A percentile compares a stretch with the other conserved stretches of the same genome.
These are phyloP conservation scores for Neoarius graeffei DNA, from an alignment of 2,113 vertebrate genomes.

Conservation along the genomic window DNA sequence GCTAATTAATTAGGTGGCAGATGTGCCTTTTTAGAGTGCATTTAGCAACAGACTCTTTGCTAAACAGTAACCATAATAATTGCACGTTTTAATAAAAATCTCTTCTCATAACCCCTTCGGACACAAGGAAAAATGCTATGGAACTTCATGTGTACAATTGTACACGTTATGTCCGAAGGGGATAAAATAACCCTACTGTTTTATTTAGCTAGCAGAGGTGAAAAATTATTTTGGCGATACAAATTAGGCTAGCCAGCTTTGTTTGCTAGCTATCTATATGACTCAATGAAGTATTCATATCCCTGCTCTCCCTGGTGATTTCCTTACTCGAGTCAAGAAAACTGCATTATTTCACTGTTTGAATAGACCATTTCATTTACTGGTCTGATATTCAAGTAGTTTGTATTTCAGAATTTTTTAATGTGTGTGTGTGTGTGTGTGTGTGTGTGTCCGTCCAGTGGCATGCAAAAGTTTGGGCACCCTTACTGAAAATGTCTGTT, in stretches of 20 bases:
- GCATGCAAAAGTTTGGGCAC: no score
- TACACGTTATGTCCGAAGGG: no score
- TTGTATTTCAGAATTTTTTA: background rate
- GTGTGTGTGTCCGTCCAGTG: no score
- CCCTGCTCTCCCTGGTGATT: background rate
- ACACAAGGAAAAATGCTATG: no score
- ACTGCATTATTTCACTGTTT: background rate
- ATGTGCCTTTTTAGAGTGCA: background rate
- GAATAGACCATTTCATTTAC: background rate
- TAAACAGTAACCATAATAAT: background rate
- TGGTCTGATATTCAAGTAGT: background rate
- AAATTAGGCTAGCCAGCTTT: background rate
- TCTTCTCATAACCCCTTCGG: background rate
- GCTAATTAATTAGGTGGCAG: background rate
- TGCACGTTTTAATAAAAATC: background rate
- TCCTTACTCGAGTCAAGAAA: background rate
- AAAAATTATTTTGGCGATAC: background rate
- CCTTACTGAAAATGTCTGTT: no score
- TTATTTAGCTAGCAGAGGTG: background rate
- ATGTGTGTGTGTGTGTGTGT: no score
- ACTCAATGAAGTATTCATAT: background rate
- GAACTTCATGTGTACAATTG: no score
- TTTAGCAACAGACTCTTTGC: background rate
- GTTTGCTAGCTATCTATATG: background rate
- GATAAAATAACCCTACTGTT: background rate